Conservation (phyloP, 2,113 vertebrate species). For the Trogon surrucura region DNA sequence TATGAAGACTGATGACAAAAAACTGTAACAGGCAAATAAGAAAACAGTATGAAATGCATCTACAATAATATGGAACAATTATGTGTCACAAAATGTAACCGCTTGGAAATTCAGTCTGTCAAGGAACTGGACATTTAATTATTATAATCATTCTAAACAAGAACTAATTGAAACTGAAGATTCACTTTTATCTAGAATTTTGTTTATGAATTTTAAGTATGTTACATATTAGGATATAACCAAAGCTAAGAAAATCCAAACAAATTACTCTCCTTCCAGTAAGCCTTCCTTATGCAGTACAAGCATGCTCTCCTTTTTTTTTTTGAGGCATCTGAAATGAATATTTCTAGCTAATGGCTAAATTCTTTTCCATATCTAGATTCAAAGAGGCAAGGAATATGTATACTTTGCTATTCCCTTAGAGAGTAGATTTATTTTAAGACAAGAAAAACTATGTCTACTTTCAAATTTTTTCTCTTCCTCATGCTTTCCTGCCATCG, state of each 20-base stretch:
- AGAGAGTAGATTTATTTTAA: constrained; percentile 48
- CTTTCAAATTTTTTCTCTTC: constrained; percentile 33
- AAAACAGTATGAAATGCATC: constrained; percentile 36
- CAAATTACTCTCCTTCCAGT: constrained; percentile 32
- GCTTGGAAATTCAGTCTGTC: constrained; percentile 58
- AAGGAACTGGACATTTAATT: constrained; percentile 65
- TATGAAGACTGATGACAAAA: constrained; percentile 41
- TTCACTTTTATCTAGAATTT: constrained; percentile 55
- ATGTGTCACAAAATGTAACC: constrained; percentile 52
- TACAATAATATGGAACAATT: constrained; percentile 58
- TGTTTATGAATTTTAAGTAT: constrained; percentile 52
- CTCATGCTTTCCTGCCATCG: constrained; percentile 28
- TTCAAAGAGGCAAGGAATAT: constrained; percentile 58
- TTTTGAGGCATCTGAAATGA: constrained; percentile 31
- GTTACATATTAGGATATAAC: constrained; percentile 43
- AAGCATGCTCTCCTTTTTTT: constrained; percentile 14
- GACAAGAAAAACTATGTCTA: constrained; percentile 38
- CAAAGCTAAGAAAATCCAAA: constrained; percentile 55
- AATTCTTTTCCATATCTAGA: constrained; percentile 35
- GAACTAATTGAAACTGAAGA: constrained; percentile 63
- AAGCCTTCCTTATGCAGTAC: constrained; percentile 1
- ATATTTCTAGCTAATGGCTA: constrained; percentile 56
- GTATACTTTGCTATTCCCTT: constrained; percentile 54
- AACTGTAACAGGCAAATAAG: constrained; percentile 31
- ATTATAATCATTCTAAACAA: constrained; percentile 61